Base-by-base conservation (phyloP, 2,888 invertebrate genomes). In the Drosophila atroscutellata region DNA sequence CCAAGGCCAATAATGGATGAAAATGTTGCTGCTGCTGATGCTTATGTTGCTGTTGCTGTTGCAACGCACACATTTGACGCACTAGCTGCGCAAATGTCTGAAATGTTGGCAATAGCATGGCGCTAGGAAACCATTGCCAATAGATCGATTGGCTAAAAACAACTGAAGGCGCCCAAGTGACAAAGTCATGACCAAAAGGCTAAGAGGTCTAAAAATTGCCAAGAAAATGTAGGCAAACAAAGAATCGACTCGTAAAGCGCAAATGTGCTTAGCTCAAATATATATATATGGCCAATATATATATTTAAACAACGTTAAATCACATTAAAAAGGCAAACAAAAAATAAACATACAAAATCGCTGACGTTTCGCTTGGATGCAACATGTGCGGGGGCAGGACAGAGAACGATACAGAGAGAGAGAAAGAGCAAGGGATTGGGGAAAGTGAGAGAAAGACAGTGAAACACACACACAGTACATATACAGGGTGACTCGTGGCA, bases 91-190 rank as follows among this genome's bases (percentile, higher is more conserved):
- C 83, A 56, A 91, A 62, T 64, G 81, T 70, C 66, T 84, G 87
- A 81, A 91, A 82, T 62, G 91, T 89, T 74, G 90, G 91, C 83
- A 91, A 71, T 65, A 91, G 58, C 91, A 91, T 91, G 54, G 52
- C 61, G 57, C 54, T 36, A 37, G 34, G 39, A 18, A 55, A 66
- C 11, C 51, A 32, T 32, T 51, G 30, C 51, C 58, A 64, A 59
- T 50, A 55, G 73, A 82, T 82, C 86, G 77, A 73, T 67, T 51
- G 56, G 42, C 62, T 20, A 57, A 60, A 47, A 73, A 66, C 57
- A 74, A 85, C 86, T 86, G 83, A 80, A 75, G 72, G 69, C 71
- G 54, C 49, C 58, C 74, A 80, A 78, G 75, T 75, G 86, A 70
- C 82, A 85, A 85, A 78, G 84, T 86, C 89, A 88, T 71, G 83